Base-by-base conservation (phyloP, 2,888 invertebrate genomes). In the Eremobia ochroleuca region DNA sequence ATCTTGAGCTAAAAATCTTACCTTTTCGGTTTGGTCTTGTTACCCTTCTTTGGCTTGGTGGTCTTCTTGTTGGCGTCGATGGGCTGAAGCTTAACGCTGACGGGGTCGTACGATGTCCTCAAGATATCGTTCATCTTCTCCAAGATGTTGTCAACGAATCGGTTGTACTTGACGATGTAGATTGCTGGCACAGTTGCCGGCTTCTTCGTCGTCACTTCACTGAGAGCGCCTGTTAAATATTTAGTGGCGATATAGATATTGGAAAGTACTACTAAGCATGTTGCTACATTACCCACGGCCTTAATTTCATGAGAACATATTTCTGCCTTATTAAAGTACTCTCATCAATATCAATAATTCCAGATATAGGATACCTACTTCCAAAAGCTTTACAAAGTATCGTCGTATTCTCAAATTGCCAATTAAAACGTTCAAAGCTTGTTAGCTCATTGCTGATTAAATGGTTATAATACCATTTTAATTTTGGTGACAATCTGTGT, bases 91-190 rank as follows among this genome's bases (percentile, higher is more conserved):
- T 98, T 98, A 0, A 99, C 98, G 85, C 98, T 98, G 77, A 99
- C 98, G 0, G 98, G 98, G 92, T 99, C 98, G 94, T 98, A 99
- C 70, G 98, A 98, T 84, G 97, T 97, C 69, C 98, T 97, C 85
- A 99, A 95, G 79, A 98, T 98, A 87, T 98, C 98, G 95, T 98
- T 99, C 95, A 99, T 98, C 89, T 98, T 97, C 77, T 97, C 97
- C 84, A 98, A 97, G 87, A 98, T 98, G 89, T 98, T 98, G 95
- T 99, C 99, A 76, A 98, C 98, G 94, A 98, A 98, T 87, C 98
- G 97, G 95, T 99, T 99, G 96, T 98, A 98, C 91, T 98, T 98
- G 71, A 98, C 97, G 52, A 98, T 98, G 95, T 98, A 98, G 81
- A 98, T 97, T 18, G 98, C 97, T 58, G 98, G 98, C 85, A 98